phyloP scores from a whole-genome alignment of 1,140 invertebrate species.

The Trachelipus rathkii region DNA sequence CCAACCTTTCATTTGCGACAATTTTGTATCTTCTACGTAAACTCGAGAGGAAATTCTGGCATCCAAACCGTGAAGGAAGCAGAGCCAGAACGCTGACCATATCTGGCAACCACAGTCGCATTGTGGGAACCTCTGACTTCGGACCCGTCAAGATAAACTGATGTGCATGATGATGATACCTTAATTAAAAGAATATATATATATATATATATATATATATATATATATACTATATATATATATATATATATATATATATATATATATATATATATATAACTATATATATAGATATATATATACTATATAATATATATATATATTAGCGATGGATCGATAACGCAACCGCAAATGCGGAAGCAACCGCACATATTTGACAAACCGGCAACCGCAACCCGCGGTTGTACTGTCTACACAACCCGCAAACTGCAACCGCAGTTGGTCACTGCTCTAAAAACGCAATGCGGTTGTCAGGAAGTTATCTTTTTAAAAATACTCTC shows the following conservation, averaged over 20 bases:
- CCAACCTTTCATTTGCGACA: slow-evolving; percentile 85
- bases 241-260: background rate
- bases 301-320: background rate
- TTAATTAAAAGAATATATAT: background rate
- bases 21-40: slow-evolving; percentile 79
- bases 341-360: no score
- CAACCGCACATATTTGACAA: no score
- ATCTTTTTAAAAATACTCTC: no score
- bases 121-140: slow-evolving; percentile 92
- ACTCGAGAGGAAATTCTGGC: slow-evolving; percentile 82
- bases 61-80: slow-evolving; percentile 63
- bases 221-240: slow-evolving; percentile 20
- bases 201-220: background rate
- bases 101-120: slow-evolving; percentile 76
- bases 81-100: slow-evolving; percentile 78
- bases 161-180: background rate
- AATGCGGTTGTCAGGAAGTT: no score
- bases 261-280: slow-evolving; percentile 3
- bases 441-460: no score
- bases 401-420: no score
- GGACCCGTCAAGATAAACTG: slow-evolving; percentile 92
- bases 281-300: slow-evolving; percentile 8
- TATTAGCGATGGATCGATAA: no score
- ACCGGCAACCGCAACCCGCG: no score
- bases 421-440: no score